phyloP scores from a whole-genome alignment of 1,140 invertebrate genomes.

The Ylistrum balloti region DNA sequence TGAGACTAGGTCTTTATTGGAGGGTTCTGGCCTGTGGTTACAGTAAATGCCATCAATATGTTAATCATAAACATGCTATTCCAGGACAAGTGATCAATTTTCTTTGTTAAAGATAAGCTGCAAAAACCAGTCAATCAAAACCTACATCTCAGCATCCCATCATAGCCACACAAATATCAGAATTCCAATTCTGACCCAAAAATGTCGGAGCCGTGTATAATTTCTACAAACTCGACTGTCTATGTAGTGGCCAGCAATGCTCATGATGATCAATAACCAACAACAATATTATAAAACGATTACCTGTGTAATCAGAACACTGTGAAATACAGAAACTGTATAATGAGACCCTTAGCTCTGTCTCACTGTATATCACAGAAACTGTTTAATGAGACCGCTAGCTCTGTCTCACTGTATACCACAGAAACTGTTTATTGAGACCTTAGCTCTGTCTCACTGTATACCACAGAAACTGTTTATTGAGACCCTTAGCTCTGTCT shows the following conservation, averaged over 20 bases:
- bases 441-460: too few species aligned
- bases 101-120: neutral
- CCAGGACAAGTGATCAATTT: neutral
- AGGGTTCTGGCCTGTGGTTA: neutral
- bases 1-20: too few species aligned
- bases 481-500: too few species aligned
- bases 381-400: too few species aligned
- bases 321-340: neutral
- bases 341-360: too few species aligned
- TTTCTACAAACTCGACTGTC: slow-evolving; percentile 30
- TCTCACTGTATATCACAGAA: too few species aligned
- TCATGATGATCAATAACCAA: neutral
- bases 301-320: neutral
- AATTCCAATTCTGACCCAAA: slow-evolving; percentile 16
- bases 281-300: neutral
- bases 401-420: too few species aligned
- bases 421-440: too few species aligned
- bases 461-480: too few species aligned
- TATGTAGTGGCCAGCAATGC: neutral
- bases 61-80: neutral
- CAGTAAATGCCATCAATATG: neutral
- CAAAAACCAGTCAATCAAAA: neutral
- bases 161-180: neutral
- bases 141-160: neutral
- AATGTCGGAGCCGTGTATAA: neutral